Evolutionary conservation across 1,140 invertebrate genomes (phyloP).

Genomic region (Mycetomoellerius zeteki): DNA sequence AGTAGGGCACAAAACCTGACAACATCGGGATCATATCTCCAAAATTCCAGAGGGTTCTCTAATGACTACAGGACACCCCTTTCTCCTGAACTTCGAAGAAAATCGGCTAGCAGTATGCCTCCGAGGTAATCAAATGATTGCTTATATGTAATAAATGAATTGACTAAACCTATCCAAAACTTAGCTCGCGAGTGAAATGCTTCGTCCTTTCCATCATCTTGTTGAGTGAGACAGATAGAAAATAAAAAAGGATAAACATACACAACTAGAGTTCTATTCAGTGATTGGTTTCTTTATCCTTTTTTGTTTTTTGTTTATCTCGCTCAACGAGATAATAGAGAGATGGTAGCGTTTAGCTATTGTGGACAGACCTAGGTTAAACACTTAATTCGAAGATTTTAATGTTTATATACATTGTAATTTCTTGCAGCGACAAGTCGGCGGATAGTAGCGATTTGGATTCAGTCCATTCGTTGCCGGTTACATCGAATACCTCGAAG

Average conservation of each 20-base stretch:
- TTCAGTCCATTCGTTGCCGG: constrained; percentile 91
- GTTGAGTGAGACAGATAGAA: too few species aligned
- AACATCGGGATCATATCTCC: constrained; percentile 83
- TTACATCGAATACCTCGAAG: constrained; percentile 87
- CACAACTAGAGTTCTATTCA: too few species aligned
- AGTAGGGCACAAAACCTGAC: constrained; percentile 84
- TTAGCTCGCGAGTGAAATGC: too few species aligned
- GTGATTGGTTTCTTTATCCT: too few species aligned
- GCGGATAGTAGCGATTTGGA: constrained; percentile 92
- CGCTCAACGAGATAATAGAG: too few species aligned
- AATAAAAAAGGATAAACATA: too few species aligned
- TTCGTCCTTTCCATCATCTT: too few species aligned
- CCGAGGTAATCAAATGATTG: constrained; percentile 80
- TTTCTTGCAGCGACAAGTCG: constrained; percentile 88
- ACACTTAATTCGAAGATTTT: constrained; percentile 1
- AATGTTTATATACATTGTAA: constrained; percentile 11
- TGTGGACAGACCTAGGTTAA: too few species aligned
- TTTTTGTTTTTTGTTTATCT: too few species aligned
- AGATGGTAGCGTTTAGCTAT: too few species aligned
- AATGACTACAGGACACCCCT: constrained; percentile 84
- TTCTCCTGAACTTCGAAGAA: constrained; percentile 83
- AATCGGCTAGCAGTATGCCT: constrained; percentile 86
- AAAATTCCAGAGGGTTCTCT: constrained; percentile 81
- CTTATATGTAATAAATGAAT: constrained; percentile 13
- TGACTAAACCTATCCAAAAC: neutral